phyloP scores from a whole-genome alignment of 1,140 invertebrate genomes.

The Spodoptera frugiperda region DNA sequence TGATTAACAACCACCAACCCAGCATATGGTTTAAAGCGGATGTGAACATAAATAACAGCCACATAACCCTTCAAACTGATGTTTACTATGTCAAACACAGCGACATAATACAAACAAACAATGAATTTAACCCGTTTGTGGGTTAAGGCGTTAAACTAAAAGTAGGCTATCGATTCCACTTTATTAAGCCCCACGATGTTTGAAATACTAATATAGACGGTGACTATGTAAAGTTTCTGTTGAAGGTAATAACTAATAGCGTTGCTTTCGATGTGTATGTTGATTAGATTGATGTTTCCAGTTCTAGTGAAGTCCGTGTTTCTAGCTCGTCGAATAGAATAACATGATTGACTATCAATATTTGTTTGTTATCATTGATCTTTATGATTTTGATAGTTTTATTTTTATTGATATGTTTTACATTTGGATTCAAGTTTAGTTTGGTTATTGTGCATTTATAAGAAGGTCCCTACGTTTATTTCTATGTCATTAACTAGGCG shows the following conservation, averaged over 20 bases:
- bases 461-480: too few relatives aligned
- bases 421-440: too few relatives aligned
- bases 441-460: neutral
- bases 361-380: neutral
- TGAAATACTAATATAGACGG: constrained; percentile 16
- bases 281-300: constrained; percentile 10
- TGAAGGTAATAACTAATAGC: neutral
- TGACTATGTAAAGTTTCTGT: constrained; percentile 20
- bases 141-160: constrained; percentile 27
- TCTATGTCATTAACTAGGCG: too few relatives aligned
- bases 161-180: constrained; percentile 24
- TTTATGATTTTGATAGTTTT: too few relatives aligned
- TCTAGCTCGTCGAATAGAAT: neutral
- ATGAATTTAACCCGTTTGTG: constrained; percentile 9
- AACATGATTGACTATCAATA: too few relatives aligned
- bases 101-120: constrained; percentile 23
- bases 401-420: too few relatives aligned
- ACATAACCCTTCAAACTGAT: constrained; percentile 1
- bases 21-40: constrained; percentile 1
- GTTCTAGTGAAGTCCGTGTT: neutral
- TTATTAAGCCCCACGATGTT: constrained; percentile 13
- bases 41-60: constrained; percentile 8
- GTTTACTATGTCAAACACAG: constrained; percentile 1
- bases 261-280: constrained; percentile 8
- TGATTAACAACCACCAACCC: constrained; percentile 4